phyloP scores from a whole-genome alignment of 2,113 vertebrate species.

The Chamaetylas fuelleborni region DNA sequence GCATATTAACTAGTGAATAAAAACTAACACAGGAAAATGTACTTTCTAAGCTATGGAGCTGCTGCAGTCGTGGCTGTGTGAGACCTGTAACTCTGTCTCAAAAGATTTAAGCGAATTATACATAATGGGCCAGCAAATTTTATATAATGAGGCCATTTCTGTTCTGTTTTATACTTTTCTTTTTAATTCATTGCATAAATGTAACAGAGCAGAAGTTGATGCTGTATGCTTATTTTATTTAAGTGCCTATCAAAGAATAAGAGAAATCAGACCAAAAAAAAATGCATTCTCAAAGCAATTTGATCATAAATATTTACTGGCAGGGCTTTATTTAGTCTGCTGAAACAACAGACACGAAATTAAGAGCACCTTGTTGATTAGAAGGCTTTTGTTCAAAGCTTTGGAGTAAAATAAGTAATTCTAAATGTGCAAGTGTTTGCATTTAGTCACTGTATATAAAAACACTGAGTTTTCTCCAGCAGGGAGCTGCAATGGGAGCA shows the following conservation, averaged over 20 bases:
- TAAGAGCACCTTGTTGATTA: background rate
- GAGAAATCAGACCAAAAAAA: background rate
- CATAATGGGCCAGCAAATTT: slow-evolving; percentile 40
- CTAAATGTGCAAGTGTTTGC: background rate
- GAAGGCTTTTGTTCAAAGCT: background rate
- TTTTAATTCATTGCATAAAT: background rate
- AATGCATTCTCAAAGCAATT: background rate
- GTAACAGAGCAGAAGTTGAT: background rate
- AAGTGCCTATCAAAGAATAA: background rate
- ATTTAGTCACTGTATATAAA: background rate
- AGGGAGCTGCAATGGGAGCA: background rate
- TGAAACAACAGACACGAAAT: background rate
- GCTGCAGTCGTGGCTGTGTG: background rate
- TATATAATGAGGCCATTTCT: slow-evolving; percentile 22
- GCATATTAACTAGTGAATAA: slow-evolving; percentile 31
- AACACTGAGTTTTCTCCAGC: background rate
- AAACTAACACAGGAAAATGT: background rate
- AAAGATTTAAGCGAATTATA: slow-evolving; percentile 37
- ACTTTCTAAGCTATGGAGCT: background rate
- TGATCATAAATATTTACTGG: slow-evolving; percentile 12
- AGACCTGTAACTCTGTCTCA: background rate
- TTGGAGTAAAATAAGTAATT: background rate
- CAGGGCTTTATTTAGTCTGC: background rate
- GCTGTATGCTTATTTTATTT: background rate
- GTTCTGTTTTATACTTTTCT: background rate